Evolutionary conservation across 1,140 invertebrate species (phyloP).

Genomic region (Drosophila suzukii): DNA sequence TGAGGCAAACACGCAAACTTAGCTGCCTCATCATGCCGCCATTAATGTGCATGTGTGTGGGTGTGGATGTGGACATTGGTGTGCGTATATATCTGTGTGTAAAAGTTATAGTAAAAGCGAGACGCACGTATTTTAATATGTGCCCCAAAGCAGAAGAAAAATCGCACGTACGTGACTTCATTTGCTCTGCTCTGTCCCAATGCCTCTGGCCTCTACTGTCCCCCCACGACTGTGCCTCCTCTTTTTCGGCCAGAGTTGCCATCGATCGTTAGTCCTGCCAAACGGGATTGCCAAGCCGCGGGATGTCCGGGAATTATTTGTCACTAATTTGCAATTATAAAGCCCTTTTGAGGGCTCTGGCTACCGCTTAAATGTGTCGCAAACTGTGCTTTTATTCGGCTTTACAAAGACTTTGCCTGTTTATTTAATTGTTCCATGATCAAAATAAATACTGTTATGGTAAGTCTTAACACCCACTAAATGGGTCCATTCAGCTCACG

Average conservation of each 20-base stretch:
- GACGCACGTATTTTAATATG: conserved; percentile 84
- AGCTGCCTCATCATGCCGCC: conserved; percentile 77
- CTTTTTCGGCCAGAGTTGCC: conserved; percentile 24
- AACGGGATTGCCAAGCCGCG: conserved; percentile 10
- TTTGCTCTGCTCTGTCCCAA: conserved; percentile 73
- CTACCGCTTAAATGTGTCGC: neutral
- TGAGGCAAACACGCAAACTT: conserved; percentile 70
- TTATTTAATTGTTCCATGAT: neutral
- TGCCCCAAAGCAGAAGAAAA: conserved; percentile 84
- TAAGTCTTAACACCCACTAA: neutral
- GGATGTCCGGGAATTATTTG: conserved; percentile 9
- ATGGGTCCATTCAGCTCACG: neutral
- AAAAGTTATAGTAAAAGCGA: conserved; percentile 79
- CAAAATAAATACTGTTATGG: neutral
- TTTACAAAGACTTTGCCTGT: neutral
- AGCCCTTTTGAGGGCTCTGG: conserved; percentile 2
- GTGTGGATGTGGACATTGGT: neutral
- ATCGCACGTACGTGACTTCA: conserved; percentile 84
- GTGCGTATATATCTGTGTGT: conserved; percentile 30
- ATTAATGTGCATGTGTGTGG: conserved; percentile 66
- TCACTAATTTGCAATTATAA: conserved; percentile 21
- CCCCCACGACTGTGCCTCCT: neutral
- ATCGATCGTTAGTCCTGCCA: neutral
- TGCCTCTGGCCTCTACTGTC: conserved; percentile 58
- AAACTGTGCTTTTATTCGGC: neutral